Base-by-base conservation (phyloP, 2,113 vertebrate species). In the Festucalex cinctus region DNA sequence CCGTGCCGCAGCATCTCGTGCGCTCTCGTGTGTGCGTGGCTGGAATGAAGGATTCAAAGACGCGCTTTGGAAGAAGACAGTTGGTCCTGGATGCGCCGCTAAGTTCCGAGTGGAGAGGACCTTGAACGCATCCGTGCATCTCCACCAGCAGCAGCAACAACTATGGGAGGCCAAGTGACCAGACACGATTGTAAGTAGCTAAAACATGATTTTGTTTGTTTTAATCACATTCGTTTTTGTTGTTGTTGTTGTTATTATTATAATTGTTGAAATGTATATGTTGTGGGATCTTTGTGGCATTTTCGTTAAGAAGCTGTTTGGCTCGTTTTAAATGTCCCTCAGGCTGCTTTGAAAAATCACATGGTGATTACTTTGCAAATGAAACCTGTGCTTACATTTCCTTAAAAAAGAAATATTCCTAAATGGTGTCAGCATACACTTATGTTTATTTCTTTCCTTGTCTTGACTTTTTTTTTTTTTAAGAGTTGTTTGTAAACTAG, bases 161-260 rank as follows among this genome's bases (percentile, higher is more conserved):
- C 80, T 77, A 96, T 96, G 95, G 95, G 95, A 83, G 94, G 91
- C 88, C 95, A 94, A 91, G 89, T 94, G 84, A 94, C 94, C 65
- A 91, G 93, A 72, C 92, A 83, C 80, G 89, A 63, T 59, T 65
- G 58, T 62, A 5, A 48, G 12, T n/a, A n/a, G n/a, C 58, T 59
- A 39, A 35, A 37, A 43, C 10, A 20, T 16, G 12, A 36, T 1
- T 7, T 20, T 16, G 46, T 57, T 46, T 46, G 0, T 41, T 37
- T 41, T 41, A 44, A 44, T 16, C 14, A 36, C 14, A 46, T 44
- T 10, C 9, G n/a, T 60, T n/a, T 6, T 39, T 4, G 1, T 58
- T 17, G 3, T 28, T 35, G 3, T 32, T 58, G 8, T 35, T 4
- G 28, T 32, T 32, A 32, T 32, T 2, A 2, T 32, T 32, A 32